Evolutionary conservation across 2,113 vertebrate species (phyloP).

Genomic region (Panthera tigris): DNA sequence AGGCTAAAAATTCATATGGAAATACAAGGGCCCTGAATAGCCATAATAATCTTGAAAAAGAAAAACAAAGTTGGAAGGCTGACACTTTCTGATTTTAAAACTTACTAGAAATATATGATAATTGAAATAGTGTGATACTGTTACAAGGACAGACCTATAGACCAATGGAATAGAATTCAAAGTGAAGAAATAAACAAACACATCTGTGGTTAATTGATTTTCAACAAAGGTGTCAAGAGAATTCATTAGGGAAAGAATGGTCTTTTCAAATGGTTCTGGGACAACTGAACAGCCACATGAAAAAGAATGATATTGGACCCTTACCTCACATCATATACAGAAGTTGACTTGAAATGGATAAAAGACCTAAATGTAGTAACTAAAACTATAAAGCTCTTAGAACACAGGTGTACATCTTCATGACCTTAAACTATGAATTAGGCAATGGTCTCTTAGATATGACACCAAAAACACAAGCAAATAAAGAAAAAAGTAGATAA

Average conservation of each 20-base stretch:
- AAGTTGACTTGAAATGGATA: constrained; percentile 12
- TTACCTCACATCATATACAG: background rate
- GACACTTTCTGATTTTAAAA: constrained; percentile 12
- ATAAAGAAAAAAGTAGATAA: background rate
- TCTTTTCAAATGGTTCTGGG: background rate
- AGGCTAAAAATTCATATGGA: constrained; percentile 41
- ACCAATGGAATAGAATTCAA: constrained; percentile 31
- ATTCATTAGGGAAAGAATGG: constrained; percentile 3
- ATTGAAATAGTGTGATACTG: background rate
- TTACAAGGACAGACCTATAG: background rate
- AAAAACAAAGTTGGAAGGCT: background rate
- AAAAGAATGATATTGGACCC: background rate
- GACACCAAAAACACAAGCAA: background rate
- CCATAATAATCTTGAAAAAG: too few relatives aligned
- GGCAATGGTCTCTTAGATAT: background rate
- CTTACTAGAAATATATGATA: background rate
- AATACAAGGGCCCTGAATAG: background rate
- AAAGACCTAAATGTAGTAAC: background rate
- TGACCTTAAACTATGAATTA: constrained; percentile 23
- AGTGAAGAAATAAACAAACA: background rate
- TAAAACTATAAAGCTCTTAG: background rate
- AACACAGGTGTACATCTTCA: background rate
- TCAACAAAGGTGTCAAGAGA: background rate
- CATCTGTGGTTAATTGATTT: background rate
- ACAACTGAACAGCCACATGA: background rate